Conservation (phyloP, 2,888 invertebrate species). For the Aphodius granarius region DNA sequence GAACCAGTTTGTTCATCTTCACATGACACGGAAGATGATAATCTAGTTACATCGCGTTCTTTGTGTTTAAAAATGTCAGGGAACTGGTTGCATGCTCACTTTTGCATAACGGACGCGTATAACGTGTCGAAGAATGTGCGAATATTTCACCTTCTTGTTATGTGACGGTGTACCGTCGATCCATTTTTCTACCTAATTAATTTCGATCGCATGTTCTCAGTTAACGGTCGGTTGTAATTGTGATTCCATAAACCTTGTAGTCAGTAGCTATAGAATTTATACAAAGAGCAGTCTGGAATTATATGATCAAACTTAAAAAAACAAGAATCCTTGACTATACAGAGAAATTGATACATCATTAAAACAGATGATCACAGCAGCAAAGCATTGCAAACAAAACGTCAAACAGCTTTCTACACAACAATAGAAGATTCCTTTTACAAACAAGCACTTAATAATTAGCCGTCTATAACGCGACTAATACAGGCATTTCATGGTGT, state of each 20-base stretch:
- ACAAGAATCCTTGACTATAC: too few relatives aligned
- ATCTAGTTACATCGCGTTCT: slow-evolving; percentile 27
- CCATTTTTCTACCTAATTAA: neutral
- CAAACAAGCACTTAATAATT: neutral
- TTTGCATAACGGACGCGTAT: slow-evolving; percentile 18
- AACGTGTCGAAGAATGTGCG: slow-evolving; percentile 20
- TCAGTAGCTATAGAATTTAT: too few relatives aligned
- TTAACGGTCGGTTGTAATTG: neutral
- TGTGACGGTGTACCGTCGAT: neutral
- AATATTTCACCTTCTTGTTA: slow-evolving; percentile 8
- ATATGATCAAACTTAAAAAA: too few relatives aligned
- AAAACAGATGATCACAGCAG: neutral
- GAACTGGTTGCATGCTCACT: slow-evolving; percentile 26
- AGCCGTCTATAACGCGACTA: neutral
- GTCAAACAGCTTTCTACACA: neutral
- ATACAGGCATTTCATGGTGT: neutral
- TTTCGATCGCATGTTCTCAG: neutral
- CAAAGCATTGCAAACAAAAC: neutral
- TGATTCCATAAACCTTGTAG: neutral
- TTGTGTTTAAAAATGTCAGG: slow-evolving; percentile 25
- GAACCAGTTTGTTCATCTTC: slow-evolving; percentile 10
- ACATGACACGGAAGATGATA: slow-evolving; percentile 16
- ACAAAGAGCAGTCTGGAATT: too few relatives aligned
- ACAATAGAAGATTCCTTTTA: neutral
- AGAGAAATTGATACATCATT: neutral